Evolutionary conservation across 2,888 invertebrate genomes (phyloP).

Genomic region (Petrophora chlorosata): DNA sequence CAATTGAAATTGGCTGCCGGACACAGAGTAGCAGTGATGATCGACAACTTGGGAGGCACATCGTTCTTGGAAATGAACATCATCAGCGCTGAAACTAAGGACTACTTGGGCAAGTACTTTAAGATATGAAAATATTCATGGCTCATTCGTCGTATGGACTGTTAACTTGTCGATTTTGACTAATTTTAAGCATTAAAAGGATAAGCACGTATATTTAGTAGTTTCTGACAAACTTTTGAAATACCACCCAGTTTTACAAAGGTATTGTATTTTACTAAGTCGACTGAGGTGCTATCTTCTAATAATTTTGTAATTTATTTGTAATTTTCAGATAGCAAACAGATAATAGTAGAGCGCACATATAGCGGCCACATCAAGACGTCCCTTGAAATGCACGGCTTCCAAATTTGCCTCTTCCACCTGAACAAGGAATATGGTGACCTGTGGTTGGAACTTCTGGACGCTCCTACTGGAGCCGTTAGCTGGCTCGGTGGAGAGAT

Average conservation of each 20-base stretch:
- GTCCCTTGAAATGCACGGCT: conserved; percentile 90
- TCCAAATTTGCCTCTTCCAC: conserved; percentile 88
- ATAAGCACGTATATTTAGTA: too few species aligned
- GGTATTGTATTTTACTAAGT: too few species aligned
- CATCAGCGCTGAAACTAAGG: conserved; percentile 85
- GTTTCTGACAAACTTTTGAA: too few species aligned
- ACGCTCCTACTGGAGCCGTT: conserved; percentile 82
- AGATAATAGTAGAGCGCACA: conserved; percentile 78
- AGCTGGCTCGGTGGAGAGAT: conserved; percentile 82
- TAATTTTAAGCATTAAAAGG: too few species aligned
- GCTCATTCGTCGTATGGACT: too few species aligned
- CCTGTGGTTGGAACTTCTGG: conserved; percentile 82
- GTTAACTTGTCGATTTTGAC: too few species aligned
- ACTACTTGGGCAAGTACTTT: conserved; percentile 82
- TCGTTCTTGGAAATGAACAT: conserved; percentile 90
- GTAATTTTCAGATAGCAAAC: conserved; percentile 61
- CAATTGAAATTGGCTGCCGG: conserved; percentile 62
- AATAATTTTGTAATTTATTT: background rate
- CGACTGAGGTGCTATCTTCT: too few species aligned
- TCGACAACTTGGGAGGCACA: conserved; percentile 92
- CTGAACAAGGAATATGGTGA: conserved; percentile 68
- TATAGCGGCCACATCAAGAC: conserved; percentile 86
- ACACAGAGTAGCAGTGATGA: conserved; percentile 84
- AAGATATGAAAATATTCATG: too few species aligned
- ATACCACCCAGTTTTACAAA: too few species aligned